Percentiles rank a stretch among this genome's conserved stretches.
These are phyloP conservation scores for Asteroscopus sphinx DNA, from an alignment of 2,888 invertebrate genomes.

Conservation along the genomic window DNA sequence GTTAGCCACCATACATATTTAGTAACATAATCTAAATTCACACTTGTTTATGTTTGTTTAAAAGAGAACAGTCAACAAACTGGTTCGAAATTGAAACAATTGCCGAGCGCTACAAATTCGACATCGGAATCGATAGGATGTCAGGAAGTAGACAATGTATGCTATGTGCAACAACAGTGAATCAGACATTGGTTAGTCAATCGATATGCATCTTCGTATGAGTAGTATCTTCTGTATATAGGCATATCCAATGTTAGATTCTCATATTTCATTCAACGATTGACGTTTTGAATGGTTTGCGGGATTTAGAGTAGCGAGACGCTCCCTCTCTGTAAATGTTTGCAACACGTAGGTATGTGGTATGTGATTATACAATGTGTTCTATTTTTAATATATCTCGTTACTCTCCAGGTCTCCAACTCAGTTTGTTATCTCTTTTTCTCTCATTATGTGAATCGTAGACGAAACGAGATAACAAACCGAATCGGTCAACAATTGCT, in stretches of 20 bases:
- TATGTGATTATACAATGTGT: not conserved
- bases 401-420: no score
- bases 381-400: no score
- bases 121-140: constrained; percentile 10
- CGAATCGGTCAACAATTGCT: no score
- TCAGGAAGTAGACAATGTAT: constrained; percentile 1
- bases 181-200: constrained; percentile 27
- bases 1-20: constrained; percentile 27
- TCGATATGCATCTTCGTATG: constrained; percentile 48
- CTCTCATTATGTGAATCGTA: no score
- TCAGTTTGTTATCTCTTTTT: no score
- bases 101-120: constrained; percentile 1
- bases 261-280: constrained; percentile 53
- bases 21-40: constrained; percentile 30
- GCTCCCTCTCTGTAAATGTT: constrained; percentile 21
- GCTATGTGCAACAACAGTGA: not conserved
- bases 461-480: no score
- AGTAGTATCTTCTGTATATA: constrained; percentile 45
- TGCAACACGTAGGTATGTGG: constrained; percentile 7
- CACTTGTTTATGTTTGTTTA: constrained; percentile 1
- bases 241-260: constrained; percentile 44
- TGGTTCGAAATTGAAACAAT: not conserved
- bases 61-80: not conserved
- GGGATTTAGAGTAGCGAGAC: constrained; percentile 21
- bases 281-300: constrained; percentile 46